Conservation (phyloP, 2,888 invertebrate genomes). For the Opisthograptis luteolata region DNA sequence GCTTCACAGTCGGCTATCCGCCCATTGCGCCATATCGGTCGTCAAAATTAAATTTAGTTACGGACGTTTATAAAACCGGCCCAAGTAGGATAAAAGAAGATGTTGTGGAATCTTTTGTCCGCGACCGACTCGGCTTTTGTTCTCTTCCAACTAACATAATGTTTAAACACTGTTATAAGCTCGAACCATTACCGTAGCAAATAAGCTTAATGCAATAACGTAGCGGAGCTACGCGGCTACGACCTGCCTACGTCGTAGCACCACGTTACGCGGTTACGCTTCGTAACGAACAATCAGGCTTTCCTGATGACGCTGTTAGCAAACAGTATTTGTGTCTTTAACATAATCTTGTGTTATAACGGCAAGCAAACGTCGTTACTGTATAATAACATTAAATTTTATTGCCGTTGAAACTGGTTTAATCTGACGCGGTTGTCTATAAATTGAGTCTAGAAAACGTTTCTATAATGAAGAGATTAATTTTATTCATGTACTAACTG, state of each 20-base stretch:
- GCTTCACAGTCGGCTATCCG: too few species aligned
- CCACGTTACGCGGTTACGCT: conserved; percentile 39
- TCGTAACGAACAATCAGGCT: conserved; percentile 40
- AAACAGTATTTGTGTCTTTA: conserved; percentile 39
- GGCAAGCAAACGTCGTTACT: conserved; percentile 26
- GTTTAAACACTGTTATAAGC: conserved; percentile 2
- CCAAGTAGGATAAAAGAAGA: neutral
- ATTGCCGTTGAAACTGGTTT: conserved; percentile 25
- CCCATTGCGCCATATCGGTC: too few species aligned
- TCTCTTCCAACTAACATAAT: conserved; percentile 1
- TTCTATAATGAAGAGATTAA: too few species aligned
- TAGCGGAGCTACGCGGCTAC: conserved; percentile 28
- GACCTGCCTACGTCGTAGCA: conserved; percentile 32
- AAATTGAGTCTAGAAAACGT: too few species aligned
- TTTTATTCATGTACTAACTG: too few species aligned
- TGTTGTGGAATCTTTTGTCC: too few species aligned
- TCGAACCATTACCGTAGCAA: conserved; percentile 22
- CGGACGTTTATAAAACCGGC: too few species aligned
- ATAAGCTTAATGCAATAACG: conserved; percentile 34
- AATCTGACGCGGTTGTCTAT: neutral
- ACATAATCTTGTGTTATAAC: conserved; percentile 32
- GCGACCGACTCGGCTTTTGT: too few species aligned
- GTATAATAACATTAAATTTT: conserved; percentile 29
- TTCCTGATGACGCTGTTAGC: conserved; percentile 37
- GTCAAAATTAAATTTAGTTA: too few species aligned